Conservation (phyloP, 2,888 invertebrate genomes). For the Argyra leucocephala region DNA sequence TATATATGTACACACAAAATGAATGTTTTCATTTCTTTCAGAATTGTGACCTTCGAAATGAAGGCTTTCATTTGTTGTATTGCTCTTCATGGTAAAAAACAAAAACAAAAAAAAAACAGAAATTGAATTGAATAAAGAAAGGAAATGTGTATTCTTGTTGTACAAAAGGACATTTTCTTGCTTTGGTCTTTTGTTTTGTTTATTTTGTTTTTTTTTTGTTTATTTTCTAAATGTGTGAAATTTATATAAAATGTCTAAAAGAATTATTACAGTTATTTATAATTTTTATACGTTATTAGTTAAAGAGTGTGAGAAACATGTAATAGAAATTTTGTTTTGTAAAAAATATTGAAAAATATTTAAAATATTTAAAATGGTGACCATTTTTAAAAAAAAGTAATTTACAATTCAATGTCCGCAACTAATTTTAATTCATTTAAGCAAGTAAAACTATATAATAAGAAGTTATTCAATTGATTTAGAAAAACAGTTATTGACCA, state of each 20-base stretch:
- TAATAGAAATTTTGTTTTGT: too few relatives aligned
- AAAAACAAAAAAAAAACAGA: background rate
- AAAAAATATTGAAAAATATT: too few relatives aligned
- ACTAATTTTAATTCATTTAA: too few relatives aligned
- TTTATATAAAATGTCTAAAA: constrained; percentile 1
- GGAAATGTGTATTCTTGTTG: background rate
- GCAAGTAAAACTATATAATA: too few relatives aligned
- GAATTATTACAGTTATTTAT: background rate
- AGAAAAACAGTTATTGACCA: too few relatives aligned
- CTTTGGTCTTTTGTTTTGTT: background rate
- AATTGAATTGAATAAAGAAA: background rate
- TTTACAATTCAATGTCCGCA: too few relatives aligned
- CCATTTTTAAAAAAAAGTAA: too few relatives aligned
- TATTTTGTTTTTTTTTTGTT: background rate
- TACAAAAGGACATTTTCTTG: too few relatives aligned
- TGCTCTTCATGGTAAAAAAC: background rate
- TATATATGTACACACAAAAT: background rate
- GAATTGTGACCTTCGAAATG: background rate
- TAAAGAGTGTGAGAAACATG: too few relatives aligned
- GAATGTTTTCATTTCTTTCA: background rate
- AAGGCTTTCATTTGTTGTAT: background rate
- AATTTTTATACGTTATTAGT: background rate
- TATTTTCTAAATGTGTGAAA: background rate
- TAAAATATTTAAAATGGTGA: too few relatives aligned
- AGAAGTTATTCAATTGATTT: too few relatives aligned